Evolutionary conservation across 2,113 vertebrate genomes (phyloP), one percentile per base, ranked within the genome.

Genomic region (Myodes glareolus): DNA sequence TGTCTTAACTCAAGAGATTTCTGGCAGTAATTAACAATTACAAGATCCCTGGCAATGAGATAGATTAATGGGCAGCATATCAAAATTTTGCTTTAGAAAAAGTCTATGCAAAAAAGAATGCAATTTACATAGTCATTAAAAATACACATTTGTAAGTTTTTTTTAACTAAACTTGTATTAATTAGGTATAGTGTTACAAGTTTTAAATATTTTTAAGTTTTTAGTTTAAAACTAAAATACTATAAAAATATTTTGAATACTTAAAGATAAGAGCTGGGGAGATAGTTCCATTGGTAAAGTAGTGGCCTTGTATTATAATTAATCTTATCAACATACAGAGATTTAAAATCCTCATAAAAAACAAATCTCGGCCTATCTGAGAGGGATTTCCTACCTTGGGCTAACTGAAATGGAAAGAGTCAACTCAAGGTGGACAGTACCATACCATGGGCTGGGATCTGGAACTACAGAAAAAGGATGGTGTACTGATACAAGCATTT

Each of bases 21-120:
- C 27, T 80, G 55, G 89, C 33, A 27, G 47, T 90, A 94, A 92
- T 97, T 92, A 97, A 94, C 58, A 67, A 92, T 94, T 82, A 92
- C 45, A 91, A 80, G n/a, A 78, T 91, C 31, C 45, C 81, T 94
- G 88, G 67, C 42, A 58, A 80, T 65, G 75, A 91, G 81, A 65
- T 29, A 91, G 85, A 70, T 52, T 70, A 88, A n/a, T 88, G 65
- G 85, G 85, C 65, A 88, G 45, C 65, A 8, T 67, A 50, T 73
- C 65, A 89, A 85, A 89, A 50, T 63, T 85, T 89, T 73, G 45
- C 45, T 95, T 92, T 89, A 84, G 84, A 92, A 95, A 97, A 92
- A 65, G 45, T 85, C 52, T 88, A 45, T 33, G 31, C 72, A 80
- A 93, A 77, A 58, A 14, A 68, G 17, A 67, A 50, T 68, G 8